These are phyloP conservation scores for Brachionus rubens DNA, from an alignment of 1,140 invertebrate species.

Conservation along the genomic window DNA sequence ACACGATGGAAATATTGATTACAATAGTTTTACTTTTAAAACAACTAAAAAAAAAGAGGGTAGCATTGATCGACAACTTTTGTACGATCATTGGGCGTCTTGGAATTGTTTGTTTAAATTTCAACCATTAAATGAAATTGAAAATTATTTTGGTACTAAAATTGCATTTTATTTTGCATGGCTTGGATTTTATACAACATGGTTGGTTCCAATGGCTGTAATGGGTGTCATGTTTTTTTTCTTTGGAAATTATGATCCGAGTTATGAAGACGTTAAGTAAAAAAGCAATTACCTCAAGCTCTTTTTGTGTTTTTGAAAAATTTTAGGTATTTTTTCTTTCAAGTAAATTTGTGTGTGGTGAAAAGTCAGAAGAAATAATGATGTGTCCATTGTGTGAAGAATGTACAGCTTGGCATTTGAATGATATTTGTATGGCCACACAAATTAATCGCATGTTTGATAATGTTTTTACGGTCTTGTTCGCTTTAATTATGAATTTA, in stretches of 20 bases:
- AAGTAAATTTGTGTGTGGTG: conserved; percentile 36
- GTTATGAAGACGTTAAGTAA: conserved; percentile 9
- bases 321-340: not conserved
- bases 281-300: not conserved
- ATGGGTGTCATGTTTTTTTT: conserved; percentile 26
- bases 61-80: conserved; percentile 26
- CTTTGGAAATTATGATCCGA: conserved; percentile 11
- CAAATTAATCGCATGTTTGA: conserved; percentile 72
- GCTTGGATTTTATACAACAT: conserved; percentile 46
- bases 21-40: not conserved
- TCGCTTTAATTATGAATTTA: conserved; percentile 74
- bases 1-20: conserved; percentile 41
- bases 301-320: not conserved
- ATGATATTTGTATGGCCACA: conserved; percentile 69
- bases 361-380: conserved; percentile 44
- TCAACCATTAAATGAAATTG: conserved; percentile 32
- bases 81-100: conserved; percentile 35
- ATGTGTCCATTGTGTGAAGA: conserved; percentile 44
- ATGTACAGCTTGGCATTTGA: conserved; percentile 71
- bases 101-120: conserved; percentile 30
- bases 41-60: not conserved
- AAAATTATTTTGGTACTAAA: conserved; percentile 27
- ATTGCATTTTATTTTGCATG: conserved; percentile 43
- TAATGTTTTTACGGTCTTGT: conserved; percentile 72
- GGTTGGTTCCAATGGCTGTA: conserved; percentile 37